These are phyloP conservation scores for Sycobia sp. DNA, from an alignment of 1,140 invertebrate species.

Conservation along the genomic window DNA sequence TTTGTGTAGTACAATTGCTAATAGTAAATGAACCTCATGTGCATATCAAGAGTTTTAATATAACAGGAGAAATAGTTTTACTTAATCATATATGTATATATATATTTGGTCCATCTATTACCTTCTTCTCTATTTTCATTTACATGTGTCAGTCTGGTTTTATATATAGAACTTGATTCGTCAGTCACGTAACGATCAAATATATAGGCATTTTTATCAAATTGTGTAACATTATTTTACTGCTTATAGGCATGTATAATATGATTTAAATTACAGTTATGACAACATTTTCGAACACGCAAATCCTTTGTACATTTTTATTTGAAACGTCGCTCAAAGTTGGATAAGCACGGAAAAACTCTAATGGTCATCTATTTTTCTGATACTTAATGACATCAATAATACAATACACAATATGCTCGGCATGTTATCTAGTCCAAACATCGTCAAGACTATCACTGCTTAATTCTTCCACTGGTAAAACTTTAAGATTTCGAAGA, in stretches of 20 bases:
- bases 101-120: conserved; percentile 31
- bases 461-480: conserved; percentile 74
- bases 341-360: background rate
- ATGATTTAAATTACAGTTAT: conserved; percentile 9
- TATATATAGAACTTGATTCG: background rate
- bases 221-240: background rate
- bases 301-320: conserved; percentile 18
- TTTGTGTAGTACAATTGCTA: conserved; percentile 6
- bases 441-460: conserved; percentile 80
- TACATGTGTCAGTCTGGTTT: conserved; percentile 26
- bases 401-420: conserved; percentile 58
- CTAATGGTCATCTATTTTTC: conserved; percentile 24
- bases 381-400: conserved; percentile 47
- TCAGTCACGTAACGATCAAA: background rate
- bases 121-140: conserved; percentile 8
- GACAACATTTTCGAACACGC: background rate
- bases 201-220: conserved; percentile 6
- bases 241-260: conserved; percentile 21
- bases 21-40: conserved; percentile 6
- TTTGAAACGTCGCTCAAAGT: background rate
- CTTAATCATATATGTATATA: no score
- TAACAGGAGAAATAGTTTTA: no score
- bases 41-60: no score
- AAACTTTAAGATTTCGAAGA: conserved; percentile 81
- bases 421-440: conserved; percentile 72